phyloP scores from a whole-genome alignment of 2,113 vertebrate genomes.

The Lophochroa leadbeateri region DNA sequence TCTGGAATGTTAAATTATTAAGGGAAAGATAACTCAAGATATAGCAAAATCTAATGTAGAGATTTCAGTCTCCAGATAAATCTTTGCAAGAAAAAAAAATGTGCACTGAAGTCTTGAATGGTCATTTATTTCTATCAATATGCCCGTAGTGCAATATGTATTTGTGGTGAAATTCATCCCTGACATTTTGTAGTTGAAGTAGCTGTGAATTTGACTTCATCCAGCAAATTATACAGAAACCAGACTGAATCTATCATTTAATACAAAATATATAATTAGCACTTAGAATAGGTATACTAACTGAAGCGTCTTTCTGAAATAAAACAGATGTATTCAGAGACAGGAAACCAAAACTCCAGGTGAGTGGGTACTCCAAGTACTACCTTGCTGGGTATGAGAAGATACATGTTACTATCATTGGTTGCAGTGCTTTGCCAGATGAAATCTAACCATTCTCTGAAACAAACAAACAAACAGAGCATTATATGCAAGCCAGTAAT shows the following conservation, averaged over 20 bases:
- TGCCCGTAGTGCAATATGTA: not conserved
- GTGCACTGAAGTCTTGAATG: not conserved
- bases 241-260: not conserved
- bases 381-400: not conserved
- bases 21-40: not conserved
- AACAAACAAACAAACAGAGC: not conserved
- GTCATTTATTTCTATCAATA: not conserved
- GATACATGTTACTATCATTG: not conserved
- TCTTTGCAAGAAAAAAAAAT: not conserved
- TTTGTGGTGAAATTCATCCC: not conserved
- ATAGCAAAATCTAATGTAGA: not conserved
- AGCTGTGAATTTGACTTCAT: not conserved
- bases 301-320: not conserved
- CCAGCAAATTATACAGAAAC: not conserved
- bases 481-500: not conserved
- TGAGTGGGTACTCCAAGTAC: accelerated
- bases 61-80: not conserved
- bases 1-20: not conserved
- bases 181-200: not conserved
- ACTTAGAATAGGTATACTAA: not conserved
- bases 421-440: not conserved
- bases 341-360: not conserved
- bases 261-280: not conserved
- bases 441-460: not conserved
- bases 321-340: not conserved